These are phyloP conservation scores for Serilophus lunatus DNA, from an alignment of 2,113 vertebrate species.

Conservation along the genomic window DNA sequence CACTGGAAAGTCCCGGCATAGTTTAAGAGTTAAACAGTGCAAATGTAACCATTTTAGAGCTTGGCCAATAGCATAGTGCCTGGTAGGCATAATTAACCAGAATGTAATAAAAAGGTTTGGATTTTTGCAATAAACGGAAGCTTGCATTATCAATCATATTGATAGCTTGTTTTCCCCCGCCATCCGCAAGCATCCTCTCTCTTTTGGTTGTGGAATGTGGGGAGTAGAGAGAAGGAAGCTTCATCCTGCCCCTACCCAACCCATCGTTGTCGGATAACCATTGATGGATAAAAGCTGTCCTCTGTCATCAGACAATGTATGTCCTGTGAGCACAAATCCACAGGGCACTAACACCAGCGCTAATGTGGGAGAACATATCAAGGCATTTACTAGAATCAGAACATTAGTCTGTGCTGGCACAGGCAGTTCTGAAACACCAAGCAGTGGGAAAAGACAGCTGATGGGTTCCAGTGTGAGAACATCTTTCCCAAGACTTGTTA, in stretches of 20 bases:
- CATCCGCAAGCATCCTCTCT: too few species aligned
- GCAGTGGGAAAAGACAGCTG: background rate
- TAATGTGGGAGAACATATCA: background rate
- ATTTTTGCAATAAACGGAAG: too few species aligned
- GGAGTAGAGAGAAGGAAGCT: background rate
- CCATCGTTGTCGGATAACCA: background rate
- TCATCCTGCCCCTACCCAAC: background rate
- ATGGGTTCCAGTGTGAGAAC: background rate
- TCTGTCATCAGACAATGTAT: background rate
- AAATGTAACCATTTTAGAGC: too few species aligned
- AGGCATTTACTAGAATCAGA: background rate
- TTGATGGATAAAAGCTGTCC: background rate
- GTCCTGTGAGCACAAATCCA: background rate
- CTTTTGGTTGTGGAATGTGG: background rate
- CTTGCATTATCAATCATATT: too few species aligned
- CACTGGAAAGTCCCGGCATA: too few species aligned
- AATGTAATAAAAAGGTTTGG: too few species aligned
- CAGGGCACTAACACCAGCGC: background rate
- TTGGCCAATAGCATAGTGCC: too few species aligned
- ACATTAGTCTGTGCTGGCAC: background rate
- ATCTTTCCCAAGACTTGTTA: background rate
- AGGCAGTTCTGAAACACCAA: background rate
- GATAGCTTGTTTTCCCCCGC: too few species aligned
- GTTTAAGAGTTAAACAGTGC: too few species aligned
- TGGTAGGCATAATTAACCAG: too few species aligned